Conservation (phyloP, 2,888 invertebrate species). For the Standfussiana lucernea region DNA sequence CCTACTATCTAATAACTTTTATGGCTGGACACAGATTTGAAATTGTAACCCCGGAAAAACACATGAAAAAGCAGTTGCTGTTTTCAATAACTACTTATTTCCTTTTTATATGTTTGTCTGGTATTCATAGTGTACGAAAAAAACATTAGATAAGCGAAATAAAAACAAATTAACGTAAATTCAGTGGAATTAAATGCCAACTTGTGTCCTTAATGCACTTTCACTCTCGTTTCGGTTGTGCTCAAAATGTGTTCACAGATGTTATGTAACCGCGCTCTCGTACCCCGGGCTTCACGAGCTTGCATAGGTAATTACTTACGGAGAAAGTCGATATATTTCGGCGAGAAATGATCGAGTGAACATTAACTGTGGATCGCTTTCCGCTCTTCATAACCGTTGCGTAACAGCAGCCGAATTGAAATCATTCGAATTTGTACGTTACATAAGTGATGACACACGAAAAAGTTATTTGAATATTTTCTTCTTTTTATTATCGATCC, state of each 20-base stretch:
- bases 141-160: neutral
- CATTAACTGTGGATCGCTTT: conserved; percentile 76
- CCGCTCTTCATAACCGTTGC: conserved; percentile 79
- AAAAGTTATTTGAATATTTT: conserved; percentile 49
- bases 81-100: neutral
- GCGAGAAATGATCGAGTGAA: conserved; percentile 83
- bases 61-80: neutral
- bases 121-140: neutral
- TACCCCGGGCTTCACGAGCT: conserved; percentile 55
- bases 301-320: conserved; percentile 79
- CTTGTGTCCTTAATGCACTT: conserved; percentile 77
- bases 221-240: conserved; percentile 74
- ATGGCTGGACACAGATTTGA: neutral
- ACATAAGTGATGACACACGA: conserved; percentile 66
- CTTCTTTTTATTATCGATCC: conserved; percentile 18
- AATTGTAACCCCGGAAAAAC: neutral
- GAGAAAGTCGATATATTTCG: conserved; percentile 88
- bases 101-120: neutral
- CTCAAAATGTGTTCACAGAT: conserved; percentile 76
- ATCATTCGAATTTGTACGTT: conserved; percentile 58
- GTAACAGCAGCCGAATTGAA: conserved; percentile 71
- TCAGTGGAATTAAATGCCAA: conserved; percentile 47
- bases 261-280: conserved; percentile 74
- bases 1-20: neutral
- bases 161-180: conserved; percentile 19